A percentile compares a stretch with the other conserved stretches of the same genome.
Evolutionary conservation across 2,888 invertebrate genomes (phyloP).

Genomic region (Smittia sp.): DNA sequence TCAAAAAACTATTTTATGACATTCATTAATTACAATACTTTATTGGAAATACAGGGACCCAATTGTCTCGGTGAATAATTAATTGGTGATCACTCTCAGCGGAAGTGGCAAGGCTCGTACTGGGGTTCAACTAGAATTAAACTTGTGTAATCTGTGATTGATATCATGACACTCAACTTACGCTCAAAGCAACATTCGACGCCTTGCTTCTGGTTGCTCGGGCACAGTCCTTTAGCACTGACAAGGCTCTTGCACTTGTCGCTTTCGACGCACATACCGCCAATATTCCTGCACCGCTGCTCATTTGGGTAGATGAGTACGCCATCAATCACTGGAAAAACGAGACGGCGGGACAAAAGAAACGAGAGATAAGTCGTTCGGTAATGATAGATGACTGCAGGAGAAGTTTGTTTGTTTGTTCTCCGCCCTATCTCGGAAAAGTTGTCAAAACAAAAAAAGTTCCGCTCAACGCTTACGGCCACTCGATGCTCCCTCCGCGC

Average conservation of each 20-base stretch:
- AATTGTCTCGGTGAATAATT: no score
- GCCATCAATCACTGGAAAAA: conserved; percentile 32
- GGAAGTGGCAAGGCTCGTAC: not conserved
- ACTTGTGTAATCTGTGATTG: not conserved
- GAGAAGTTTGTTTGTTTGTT: no score
- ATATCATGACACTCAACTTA: conserved; percentile 13
- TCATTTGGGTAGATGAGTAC: conserved; percentile 28
- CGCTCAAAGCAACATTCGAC: conserved; percentile 39
- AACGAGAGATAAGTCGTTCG: not conserved
- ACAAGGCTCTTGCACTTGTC: conserved; percentile 31
- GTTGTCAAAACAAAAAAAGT: no score
- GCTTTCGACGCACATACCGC: conserved; percentile 33
- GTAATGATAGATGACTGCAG: no score
- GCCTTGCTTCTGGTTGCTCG: not conserved
- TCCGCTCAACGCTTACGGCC: conserved; percentile 16
- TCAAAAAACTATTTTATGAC: no score
- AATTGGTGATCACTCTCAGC: conserved; percentile 11
- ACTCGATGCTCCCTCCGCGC: conserved; percentile 27
- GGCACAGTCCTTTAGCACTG: conserved; percentile 26
- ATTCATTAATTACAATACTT: no score
- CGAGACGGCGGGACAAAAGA: not conserved
- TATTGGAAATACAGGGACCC: no score
- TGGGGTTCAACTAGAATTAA: conserved; percentile 20
- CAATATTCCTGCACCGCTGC: not conserved
- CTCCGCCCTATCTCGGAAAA: no score